Percentiles rank a stretch among this genome's conserved stretches.
phyloP scores from a whole-genome alignment of 2,797 vertebrate species.

The Myotis findleyi region DNA sequence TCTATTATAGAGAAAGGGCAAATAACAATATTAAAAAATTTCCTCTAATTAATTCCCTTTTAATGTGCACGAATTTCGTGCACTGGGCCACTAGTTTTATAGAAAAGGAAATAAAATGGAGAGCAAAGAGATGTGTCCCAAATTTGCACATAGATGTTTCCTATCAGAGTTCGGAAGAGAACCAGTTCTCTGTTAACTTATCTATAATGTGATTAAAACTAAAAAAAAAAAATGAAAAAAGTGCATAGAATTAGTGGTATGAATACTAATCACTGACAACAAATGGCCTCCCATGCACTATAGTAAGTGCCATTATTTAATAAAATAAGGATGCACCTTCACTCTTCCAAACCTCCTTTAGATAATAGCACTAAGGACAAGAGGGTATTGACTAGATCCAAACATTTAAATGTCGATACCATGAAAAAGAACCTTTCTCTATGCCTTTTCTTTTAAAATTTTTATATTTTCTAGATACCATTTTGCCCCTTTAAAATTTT shows the following conservation, averaged over 20 bases:
- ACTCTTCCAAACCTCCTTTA: neutral
- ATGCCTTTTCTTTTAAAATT: neutral
- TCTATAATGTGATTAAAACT: neutral
- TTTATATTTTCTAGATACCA: neutral
- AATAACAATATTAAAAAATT: no score
- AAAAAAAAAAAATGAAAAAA: neutral
- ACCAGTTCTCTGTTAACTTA: neutral
- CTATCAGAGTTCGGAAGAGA: neutral
- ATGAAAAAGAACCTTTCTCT: neutral
- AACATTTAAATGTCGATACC: neutral
- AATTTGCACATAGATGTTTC: neutral
- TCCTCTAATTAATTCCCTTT: no score
- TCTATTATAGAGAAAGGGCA: no score
- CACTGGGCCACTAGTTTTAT: neutral
- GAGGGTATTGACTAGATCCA: neutral
- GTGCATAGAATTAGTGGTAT: neutral
- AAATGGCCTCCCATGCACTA: neutral
- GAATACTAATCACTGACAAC: neutral
- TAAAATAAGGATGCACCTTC: neutral
- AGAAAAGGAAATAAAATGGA: neutral
- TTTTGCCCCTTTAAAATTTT: neutral
- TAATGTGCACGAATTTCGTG: no score
- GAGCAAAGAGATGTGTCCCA: neutral
- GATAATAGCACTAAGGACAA: neutral
- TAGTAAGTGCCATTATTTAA: neutral